These are phyloP conservation scores for Carapus acus DNA, from an alignment of 2,797 vertebrate genomes.

Conservation along the genomic window DNA sequence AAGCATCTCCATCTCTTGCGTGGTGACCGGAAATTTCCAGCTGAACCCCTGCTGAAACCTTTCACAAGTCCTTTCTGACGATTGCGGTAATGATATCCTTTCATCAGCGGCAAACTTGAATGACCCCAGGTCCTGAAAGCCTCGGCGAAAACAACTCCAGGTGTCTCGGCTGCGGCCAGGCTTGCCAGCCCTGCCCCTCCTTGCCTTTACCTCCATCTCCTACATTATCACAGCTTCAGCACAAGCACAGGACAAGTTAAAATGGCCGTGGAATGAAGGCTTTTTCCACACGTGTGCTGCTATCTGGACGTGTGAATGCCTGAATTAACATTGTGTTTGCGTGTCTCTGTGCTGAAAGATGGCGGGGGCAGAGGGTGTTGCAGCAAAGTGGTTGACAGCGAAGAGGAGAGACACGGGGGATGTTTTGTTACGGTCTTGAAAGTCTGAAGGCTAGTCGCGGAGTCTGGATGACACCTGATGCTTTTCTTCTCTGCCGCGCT, in stretches of 20 bases:
- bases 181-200: no score
- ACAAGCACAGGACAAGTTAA: slow-evolving; percentile 30
- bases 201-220: slow-evolving; percentile 25
- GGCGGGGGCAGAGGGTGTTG: slow-evolving; percentile 22
- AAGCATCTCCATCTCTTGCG: slow-evolving; percentile 48
- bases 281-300: slow-evolving; percentile 4
- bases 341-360: slow-evolving; percentile 47
- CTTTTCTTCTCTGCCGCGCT: slow-evolving; percentile 5
- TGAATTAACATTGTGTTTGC: slow-evolving; percentile 16
- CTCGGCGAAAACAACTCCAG: slow-evolving; percentile 34
- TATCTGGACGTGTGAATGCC: slow-evolving; percentile 1
- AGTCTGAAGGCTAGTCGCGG: slow-evolving; percentile 47
- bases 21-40: slow-evolving; percentile 11
- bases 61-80: slow-evolving; percentile 47
- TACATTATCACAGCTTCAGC: slow-evolving; percentile 19
- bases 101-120: slow-evolving; percentile 23
- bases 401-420: slow-evolving; percentile 41
- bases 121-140: slow-evolving; percentile 41
- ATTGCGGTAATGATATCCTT: slow-evolving; percentile 39
- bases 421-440: slow-evolving; percentile 67
- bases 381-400: slow-evolving; percentile 40
- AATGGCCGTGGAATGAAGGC: slow-evolving; percentile 35
- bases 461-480: slow-evolving; percentile 58
- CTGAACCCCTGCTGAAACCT: slow-evolving; percentile 41
- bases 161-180: slow-evolving; percentile 13